Conservation (phyloP, 2,888 invertebrate genomes). For the Geotrupes spiniger region DNA sequence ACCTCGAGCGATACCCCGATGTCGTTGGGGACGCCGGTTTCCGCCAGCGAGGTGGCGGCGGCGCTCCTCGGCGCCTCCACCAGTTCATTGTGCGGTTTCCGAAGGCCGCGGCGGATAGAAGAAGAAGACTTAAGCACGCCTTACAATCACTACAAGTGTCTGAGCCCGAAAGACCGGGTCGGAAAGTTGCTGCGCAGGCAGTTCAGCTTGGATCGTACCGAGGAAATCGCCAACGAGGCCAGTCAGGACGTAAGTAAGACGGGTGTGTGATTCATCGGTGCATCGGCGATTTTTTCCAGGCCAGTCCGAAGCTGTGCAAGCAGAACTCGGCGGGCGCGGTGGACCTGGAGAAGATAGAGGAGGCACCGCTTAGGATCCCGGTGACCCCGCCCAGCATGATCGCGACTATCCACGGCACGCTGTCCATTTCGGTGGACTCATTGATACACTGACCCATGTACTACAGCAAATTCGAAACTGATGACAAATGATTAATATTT, state of each 20-base stretch:
- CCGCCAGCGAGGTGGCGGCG: slow-evolving; percentile 54
- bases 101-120: slow-evolving; percentile 51
- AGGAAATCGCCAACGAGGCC: slow-evolving; percentile 51
- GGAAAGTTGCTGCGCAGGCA: slow-evolving; percentile 59
- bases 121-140: slow-evolving; percentile 68
- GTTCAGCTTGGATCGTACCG: slow-evolving; percentile 68
- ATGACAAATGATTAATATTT: neutral
- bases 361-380: slow-evolving; percentile 53
- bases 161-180: slow-evolving; percentile 57
- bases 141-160: slow-evolving; percentile 72
- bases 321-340: slow-evolving; percentile 69
- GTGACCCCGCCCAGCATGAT: slow-evolving; percentile 31
- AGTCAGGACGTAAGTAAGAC: slow-evolving; percentile 45
- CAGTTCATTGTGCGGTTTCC: slow-evolving; percentile 50
- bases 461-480: slow-evolving; percentile 5
- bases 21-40: slow-evolving; percentile 52
- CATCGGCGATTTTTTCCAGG: slow-evolving; percentile 32
- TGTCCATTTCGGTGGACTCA: slow-evolving; percentile 49
- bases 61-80: slow-evolving; percentile 55
- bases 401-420: slow-evolving; percentile 43
- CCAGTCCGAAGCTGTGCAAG: slow-evolving; percentile 55
- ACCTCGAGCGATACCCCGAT: slow-evolving; percentile 51
- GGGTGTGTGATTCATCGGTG: neutral
- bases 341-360: slow-evolving; percentile 68
- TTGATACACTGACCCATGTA: slow-evolving; percentile 40